These are phyloP conservation scores for Tragulus kanchil DNA, from an alignment of 2,113 vertebrate species.

Conservation along the genomic window DNA sequence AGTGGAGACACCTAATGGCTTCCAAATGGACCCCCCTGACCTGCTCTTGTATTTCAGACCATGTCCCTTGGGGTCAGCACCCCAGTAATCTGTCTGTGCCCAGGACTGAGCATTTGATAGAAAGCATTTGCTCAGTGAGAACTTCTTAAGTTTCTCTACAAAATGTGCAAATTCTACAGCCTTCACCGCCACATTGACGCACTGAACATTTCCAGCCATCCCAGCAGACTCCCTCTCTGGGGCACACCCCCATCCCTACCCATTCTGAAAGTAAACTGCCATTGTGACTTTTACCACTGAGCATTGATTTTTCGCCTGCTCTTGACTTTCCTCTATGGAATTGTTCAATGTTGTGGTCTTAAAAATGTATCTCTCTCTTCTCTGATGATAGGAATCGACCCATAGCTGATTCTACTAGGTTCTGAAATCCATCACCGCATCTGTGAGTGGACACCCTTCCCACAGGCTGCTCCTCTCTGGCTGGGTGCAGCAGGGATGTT, in stretches of 20 bases:
- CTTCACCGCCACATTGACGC: background rate
- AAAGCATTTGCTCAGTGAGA: background rate
- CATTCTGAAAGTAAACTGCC: background rate
- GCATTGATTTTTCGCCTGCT: background rate
- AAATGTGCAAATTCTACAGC: background rate
- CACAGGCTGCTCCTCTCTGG: background rate
- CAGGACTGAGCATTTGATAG: background rate
- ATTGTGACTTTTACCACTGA: background rate
- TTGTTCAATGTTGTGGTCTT: background rate
- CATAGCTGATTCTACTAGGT: background rate
- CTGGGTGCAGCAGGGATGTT: background rate
- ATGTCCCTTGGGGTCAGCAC: background rate
- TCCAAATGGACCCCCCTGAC: background rate
- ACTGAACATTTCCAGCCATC: background rate
- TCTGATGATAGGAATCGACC: background rate
- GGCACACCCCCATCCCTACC: background rate
- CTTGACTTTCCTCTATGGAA: background rate
- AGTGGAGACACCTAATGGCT: background rate
- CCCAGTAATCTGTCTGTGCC: background rate
- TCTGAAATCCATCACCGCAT: background rate
- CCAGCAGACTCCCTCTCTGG: background rate
- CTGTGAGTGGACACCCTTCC: background rate
- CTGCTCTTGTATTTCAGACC: background rate
- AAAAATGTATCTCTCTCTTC: background rate
- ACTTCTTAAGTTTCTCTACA: background rate